These are phyloP conservation scores for Auanema freiburgensis DNA, from an alignment of 2,888 invertebrate species.

Conservation along the genomic window DNA sequence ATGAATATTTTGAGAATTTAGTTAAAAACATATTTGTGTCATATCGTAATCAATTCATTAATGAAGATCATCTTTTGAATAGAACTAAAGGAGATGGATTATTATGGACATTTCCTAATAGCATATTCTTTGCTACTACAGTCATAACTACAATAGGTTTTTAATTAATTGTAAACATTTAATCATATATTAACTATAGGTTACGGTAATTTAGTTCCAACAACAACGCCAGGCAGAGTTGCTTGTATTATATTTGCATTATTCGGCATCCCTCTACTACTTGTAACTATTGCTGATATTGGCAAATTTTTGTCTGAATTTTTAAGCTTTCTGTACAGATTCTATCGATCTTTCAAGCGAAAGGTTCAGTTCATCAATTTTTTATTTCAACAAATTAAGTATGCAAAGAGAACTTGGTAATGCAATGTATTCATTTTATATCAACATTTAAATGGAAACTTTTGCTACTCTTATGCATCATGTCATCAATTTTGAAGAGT, in stretches of 20 bases:
- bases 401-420: no score
- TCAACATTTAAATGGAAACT: no score
- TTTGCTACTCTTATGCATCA: no score
- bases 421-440: no score
- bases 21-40: constrained; percentile 48
- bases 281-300: constrained; percentile 63
- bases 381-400: no score
- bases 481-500: no score
- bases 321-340: constrained; percentile 58
- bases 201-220: constrained; percentile 45
- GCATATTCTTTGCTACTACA: constrained; percentile 64
- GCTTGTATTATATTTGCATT: constrained; percentile 64
- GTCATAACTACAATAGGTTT: constrained; percentile 64
- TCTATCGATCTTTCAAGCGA: constrained; percentile 55
- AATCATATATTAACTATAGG: constrained; percentile 11
- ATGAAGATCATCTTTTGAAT: constrained; percentile 59
- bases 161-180: not conserved
- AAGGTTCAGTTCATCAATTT: constrained; percentile 41
- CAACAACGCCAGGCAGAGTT: constrained; percentile 54
- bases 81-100: constrained; percentile 54
- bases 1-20: constrained; percentile 59
- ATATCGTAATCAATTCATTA: constrained; percentile 62
- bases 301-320: constrained; percentile 64
- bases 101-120: constrained; percentile 63
- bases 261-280: constrained; percentile 63